Percentiles rank a stretch among this genome's conserved stretches.
These are phyloP conservation scores for Saguinus midas DNA, from an alignment of 2,113 vertebrate genomes.

Conservation along the genomic window DNA sequence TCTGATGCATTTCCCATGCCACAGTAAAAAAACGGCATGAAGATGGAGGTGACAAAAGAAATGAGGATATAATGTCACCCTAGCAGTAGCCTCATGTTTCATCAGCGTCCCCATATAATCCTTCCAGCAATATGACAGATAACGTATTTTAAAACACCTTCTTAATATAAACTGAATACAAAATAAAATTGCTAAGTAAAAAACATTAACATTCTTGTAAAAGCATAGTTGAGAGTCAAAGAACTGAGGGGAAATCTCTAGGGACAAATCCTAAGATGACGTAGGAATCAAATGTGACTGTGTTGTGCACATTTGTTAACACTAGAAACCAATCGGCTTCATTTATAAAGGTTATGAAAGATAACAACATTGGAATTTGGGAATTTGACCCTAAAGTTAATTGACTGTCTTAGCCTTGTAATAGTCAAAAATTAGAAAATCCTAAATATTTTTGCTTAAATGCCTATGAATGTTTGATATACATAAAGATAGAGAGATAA, in stretches of 20 bases:
- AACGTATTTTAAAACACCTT: neutral
- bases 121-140: neutral
- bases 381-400: neutral
- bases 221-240: neutral
- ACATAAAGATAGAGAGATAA: neutral
- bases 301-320: neutral
- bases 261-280: neutral
- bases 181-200: neutral
- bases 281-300: neutral
- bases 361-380: neutral
- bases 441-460: neutral
- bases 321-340: neutral
- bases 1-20: neutral
- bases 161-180: neutral
- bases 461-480: neutral
- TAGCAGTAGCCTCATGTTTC: neutral
- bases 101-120: neutral
- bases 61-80: neutral
- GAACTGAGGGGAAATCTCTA: neutral
- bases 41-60: neutral
- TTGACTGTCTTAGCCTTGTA: neutral
- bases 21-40: neutral
- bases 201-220: neutral
- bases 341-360: neutral
- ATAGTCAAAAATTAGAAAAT: neutral